Evolutionary conservation across 1,140 invertebrate species (phyloP).

Genomic region (Eupeodes corollae): DNA sequence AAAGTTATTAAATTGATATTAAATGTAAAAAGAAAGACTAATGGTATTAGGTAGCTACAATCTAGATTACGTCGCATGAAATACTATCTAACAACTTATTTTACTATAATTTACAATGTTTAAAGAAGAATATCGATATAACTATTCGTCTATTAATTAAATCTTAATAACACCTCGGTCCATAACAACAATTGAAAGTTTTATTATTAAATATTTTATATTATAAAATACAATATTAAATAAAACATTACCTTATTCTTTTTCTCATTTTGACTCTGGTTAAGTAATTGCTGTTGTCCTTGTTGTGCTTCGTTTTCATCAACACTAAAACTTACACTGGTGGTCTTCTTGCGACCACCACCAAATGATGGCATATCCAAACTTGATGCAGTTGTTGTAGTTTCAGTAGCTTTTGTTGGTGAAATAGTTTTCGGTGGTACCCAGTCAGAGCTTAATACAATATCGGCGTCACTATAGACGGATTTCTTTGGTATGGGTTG

Average conservation of each 20-base stretch:
- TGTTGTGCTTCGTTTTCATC: conserved; percentile 44
- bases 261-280: conserved; percentile 38
- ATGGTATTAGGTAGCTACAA: too few species aligned
- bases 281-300: conserved; percentile 42
- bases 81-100: too few species aligned
- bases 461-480: conserved; percentile 71
- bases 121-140: too few species aligned
- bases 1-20: too few species aligned
- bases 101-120: too few species aligned
- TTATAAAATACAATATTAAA: too few species aligned
- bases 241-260: conserved; percentile 48
- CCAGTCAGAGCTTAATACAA: conserved; percentile 71
- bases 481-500: conserved; percentile 39
- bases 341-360: conserved; percentile 53
- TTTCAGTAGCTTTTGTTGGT: conserved; percentile 46
- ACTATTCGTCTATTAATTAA: too few species aligned
- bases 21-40: too few species aligned
- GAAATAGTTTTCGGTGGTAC: conserved; percentile 67
- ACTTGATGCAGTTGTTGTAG: conserved; percentile 27
- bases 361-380: conserved; percentile 21
- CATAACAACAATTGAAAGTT: too few species aligned
- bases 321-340: conserved; percentile 61
- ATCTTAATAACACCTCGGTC: too few species aligned
- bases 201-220: too few species aligned
- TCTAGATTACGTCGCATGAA: too few species aligned